Percentiles rank a stretch among this genome's conserved stretches.
phyloP scores from a whole-genome alignment of 2,113 vertebrate genomes.

The Ascaphus truei region DNA sequence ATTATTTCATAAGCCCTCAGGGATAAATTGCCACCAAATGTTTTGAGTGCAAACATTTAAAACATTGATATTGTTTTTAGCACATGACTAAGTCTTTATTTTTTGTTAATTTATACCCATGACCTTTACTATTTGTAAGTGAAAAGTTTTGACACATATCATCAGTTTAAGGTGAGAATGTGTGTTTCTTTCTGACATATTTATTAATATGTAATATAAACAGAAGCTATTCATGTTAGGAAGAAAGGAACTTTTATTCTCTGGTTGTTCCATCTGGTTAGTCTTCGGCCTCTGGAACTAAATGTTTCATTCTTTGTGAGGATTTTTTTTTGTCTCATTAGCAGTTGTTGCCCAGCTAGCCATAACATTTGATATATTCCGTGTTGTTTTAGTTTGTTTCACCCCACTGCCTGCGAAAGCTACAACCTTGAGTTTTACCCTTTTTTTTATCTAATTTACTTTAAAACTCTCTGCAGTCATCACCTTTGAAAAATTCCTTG shows the following conservation, averaged over 20 bases:
- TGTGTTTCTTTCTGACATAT: constrained; percentile 3
- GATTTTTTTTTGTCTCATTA: constrained; percentile 33
- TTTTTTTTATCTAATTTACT: constrained; percentile 32
- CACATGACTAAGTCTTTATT: no score
- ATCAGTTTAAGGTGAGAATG: background rate
- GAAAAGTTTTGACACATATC: background rate
- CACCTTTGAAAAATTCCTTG: constrained; percentile 34
- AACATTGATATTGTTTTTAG: no score
- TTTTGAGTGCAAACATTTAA: no score
- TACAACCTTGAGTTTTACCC: constrained; percentile 33
- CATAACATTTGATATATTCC: constrained; percentile 30
- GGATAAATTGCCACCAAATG: no score
- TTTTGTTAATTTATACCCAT: no score
- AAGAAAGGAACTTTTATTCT: constrained; percentile 27
- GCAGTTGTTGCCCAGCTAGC: constrained; percentile 34
- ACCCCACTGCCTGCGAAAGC: constrained; percentile 35
- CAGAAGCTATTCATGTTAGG: constrained; percentile 5
- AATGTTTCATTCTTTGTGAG: constrained; percentile 31
- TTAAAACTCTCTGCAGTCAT: constrained; percentile 32
- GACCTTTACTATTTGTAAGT: no score
- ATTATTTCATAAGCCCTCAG: no score
- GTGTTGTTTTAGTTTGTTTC: constrained; percentile 35
- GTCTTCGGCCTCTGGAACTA: constrained; percentile 15
- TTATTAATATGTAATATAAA: constrained; percentile 21
- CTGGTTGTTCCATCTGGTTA: constrained; percentile 31